phyloP scores from a whole-genome alignment of 2,797 vertebrate genomes.

The Podarcis lilfordi region DNA sequence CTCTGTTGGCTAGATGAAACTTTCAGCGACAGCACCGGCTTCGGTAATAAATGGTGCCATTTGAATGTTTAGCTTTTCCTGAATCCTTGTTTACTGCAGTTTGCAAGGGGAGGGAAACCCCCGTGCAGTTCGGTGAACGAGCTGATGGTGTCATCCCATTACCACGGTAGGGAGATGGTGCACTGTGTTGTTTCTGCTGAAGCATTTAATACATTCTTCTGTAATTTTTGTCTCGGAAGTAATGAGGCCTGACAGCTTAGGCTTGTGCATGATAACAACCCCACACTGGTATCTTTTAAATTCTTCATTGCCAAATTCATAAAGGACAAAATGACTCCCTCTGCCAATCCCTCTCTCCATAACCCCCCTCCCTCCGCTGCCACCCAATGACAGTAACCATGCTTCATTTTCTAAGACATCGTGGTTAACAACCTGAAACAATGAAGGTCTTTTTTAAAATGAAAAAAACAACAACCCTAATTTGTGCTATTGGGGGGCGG shows the following conservation, averaged over 20 bases:
- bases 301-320: conserved; percentile 75
- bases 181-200: conserved; percentile 17
- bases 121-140: conserved; percentile 54
- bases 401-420: conserved; percentile 73
- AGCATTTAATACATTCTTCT: conserved; percentile 68
- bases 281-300: conserved; percentile 73
- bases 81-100: neutral
- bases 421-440: conserved; percentile 77
- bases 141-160: conserved; percentile 68
- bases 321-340: conserved; percentile 73
- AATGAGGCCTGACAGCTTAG: conserved; percentile 78
- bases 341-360: conserved; percentile 14
- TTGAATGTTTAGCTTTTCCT: neutral
- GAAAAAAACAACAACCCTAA: conserved; percentile 49
- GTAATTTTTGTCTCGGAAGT: conserved; percentile 79
- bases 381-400: conserved; percentile 70
- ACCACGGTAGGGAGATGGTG: neutral
- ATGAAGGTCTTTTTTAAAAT: conserved; percentile 30
- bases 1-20: conserved; percentile 29
- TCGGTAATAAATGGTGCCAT: conserved; percentile 8
- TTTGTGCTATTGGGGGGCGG: conserved; percentile 56
- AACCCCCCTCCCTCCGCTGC: neutral
- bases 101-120: neutral
- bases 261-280: conserved; percentile 72
- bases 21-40: neutral